These are phyloP conservation scores for Eristalis intricaria DNA, from an alignment of 2,888 invertebrate genomes.

Conservation along the genomic window DNA sequence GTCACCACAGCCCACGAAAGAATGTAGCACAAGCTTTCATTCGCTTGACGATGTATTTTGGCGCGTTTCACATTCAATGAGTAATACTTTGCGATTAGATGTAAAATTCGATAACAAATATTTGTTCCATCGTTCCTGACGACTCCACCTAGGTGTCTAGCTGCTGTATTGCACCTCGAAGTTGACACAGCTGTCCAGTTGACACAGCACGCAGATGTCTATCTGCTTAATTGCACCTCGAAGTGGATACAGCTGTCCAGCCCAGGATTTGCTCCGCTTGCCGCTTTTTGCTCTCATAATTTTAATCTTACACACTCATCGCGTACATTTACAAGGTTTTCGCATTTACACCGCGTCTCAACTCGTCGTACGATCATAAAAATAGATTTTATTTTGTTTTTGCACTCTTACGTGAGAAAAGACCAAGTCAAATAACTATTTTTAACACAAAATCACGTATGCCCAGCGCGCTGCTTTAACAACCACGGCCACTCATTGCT, in stretches of 20 bases:
- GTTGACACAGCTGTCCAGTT: neutral
- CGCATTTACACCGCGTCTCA: slow-evolving; percentile 16
- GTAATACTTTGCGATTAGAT: slow-evolving; percentile 46
- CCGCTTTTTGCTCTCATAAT: neutral
- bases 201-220: too few relatives aligned
- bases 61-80: slow-evolving; percentile 56
- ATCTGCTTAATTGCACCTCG: neutral
- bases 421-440: slow-evolving; percentile 39
- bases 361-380: slow-evolving; percentile 15
- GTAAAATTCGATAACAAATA: neutral
- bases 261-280: neutral
- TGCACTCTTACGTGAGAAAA: slow-evolving; percentile 15
- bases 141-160: too few relatives aligned
- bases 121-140: neutral
- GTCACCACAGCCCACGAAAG: slow-evolving; percentile 11
- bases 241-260: neutral
- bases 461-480: slow-evolving; percentile 19
- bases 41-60: slow-evolving; percentile 40
- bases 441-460: slow-evolving; percentile 67
- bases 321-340: slow-evolving; percentile 34
- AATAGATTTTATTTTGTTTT: slow-evolving; percentile 61
- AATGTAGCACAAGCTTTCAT: slow-evolving; percentile 6
- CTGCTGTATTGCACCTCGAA: neutral
- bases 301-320: neutral
- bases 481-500: slow-evolving; percentile 21